Conservation (phyloP, 2,113 vertebrate genomes). For the Machaerirhynchus nigripectus region DNA sequence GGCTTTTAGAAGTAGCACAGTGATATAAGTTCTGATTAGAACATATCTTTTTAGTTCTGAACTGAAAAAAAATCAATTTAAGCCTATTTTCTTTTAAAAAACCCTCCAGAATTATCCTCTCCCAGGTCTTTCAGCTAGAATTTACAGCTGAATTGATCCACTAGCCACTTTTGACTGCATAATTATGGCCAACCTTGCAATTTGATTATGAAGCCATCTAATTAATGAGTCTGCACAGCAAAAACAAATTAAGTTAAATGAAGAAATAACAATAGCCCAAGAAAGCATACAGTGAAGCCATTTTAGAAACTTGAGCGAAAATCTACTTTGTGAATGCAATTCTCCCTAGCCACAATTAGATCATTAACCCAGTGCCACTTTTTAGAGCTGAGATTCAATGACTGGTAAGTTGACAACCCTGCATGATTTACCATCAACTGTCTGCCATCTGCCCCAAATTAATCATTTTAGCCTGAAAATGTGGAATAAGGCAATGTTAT, state of each 20-base stretch:
- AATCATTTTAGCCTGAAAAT: slow-evolving; percentile 2
- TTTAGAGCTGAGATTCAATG: not conserved
- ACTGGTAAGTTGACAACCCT: not conserved
- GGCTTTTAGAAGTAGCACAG: not conserved
- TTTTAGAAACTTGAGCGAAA: slow-evolving; percentile 24
- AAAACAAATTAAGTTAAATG: slow-evolving; percentile 28
- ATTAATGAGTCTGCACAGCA: not conserved
- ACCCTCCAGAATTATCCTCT: not conserved
- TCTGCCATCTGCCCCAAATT: slow-evolving; percentile 22
- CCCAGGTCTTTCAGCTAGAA: not conserved
- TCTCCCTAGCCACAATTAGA: not conserved
- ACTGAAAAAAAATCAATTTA: not conserved
- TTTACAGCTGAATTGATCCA: not conserved
- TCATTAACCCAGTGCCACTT: not conserved
- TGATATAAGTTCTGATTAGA: not conserved
- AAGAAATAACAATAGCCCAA: slow-evolving; percentile 18
- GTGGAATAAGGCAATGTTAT: not conserved
- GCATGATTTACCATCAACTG: not conserved
- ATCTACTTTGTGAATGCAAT: not conserved
- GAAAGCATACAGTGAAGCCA: not conserved
- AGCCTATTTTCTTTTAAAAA: not conserved
- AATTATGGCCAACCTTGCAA: slow-evolving; percentile 1
- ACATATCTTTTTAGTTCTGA: not conserved
- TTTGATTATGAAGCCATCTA: slow-evolving; percentile 13
- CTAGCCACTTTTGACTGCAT: not conserved